Evolutionary conservation across 2,113 vertebrate species (phyloP).

Genomic region (Limnothrissa miodon): DNA sequence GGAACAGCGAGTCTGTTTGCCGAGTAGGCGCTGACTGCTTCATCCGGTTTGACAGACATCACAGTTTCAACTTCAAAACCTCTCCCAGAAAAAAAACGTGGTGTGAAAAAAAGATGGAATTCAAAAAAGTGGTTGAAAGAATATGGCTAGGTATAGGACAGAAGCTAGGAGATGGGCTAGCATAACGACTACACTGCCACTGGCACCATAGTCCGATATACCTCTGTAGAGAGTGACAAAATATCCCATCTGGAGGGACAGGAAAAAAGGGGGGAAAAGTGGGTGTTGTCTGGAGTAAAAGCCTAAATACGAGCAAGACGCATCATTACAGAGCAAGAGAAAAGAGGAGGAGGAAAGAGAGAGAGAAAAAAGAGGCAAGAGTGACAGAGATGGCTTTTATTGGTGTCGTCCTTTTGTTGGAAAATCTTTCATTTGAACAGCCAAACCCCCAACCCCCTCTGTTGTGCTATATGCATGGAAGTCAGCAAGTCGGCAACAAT

Average conservation of each 20-base stretch:
- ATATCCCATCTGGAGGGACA: neutral
- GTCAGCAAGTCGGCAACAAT: slow-evolving; percentile 15
- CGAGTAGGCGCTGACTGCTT: neutral
- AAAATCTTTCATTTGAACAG: neutral
- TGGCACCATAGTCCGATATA: neutral
- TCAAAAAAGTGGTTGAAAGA: neutral
- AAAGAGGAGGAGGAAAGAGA: neutral
- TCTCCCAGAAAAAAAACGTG: neutral
- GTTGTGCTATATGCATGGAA: neutral
- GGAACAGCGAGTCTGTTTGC: neutral
- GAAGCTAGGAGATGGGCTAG: neutral
- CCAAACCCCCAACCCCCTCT: neutral
- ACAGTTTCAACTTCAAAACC: neutral
- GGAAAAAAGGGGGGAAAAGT: neutral
- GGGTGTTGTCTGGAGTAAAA: neutral
- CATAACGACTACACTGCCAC: neutral
- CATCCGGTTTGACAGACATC: slow-evolving; percentile 18
- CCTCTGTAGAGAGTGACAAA: neutral
- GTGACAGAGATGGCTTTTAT: slow-evolving; percentile 13
- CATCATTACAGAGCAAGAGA: neutral
- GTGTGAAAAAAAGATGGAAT: slow-evolving; percentile 2
- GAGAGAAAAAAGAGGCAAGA: neutral
- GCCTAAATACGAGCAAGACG: neutral
- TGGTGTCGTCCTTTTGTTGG: neutral
- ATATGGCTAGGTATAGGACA: neutral